Evolutionary conservation across 2,888 invertebrate genomes (phyloP), one percentile per base, ranked within the genome.

Genomic region (Drosophila hamatofila): DNA sequence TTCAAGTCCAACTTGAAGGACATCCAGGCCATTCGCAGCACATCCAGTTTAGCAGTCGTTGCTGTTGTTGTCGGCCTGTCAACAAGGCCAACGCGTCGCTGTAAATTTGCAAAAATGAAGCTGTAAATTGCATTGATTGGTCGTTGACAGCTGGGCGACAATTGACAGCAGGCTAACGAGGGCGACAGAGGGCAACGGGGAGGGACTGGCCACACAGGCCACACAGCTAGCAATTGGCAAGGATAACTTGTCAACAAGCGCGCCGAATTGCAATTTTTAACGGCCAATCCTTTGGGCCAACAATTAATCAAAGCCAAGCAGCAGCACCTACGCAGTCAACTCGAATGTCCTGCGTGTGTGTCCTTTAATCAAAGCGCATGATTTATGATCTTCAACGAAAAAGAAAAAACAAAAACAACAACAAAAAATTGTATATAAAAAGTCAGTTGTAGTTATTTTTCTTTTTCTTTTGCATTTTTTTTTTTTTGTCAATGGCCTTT

Each of bases 81-180:
- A 83, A 80, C 83, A 69, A 39, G 69, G 63, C 52, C 41, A 67
- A 35, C 58, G 58, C 65, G 65, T 68, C 58, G 72, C 54, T 66
- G 62, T 51, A 83, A 85, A 81, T 87, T 88, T 87, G 78, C 87
- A 81, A 87, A 87, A 80, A 82, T 84, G 73, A 77, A 84, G 85
- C 67, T 81, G 89, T 84, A 89, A 89, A 89, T 89, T 89, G 88
- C 89, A 80, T 74, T 88, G 85, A 85, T 88, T 72, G 75, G 60
- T 44, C 75, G 81, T 77, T 87, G 85, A 83, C 88, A 90, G 87
- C 85, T 82, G 79, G 78, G 73, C 77, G 86, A 80, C 81, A 82
- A 75, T 86, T 88, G 90, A 81, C 87, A 86, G 72, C 58, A 75
- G 57, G 51, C 33, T 58, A 75, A 72, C 67, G 62, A 72, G 68